phyloP scores from a whole-genome alignment of 2,888 invertebrate genomes.

The Scaptomyza caliginosa region DNA sequence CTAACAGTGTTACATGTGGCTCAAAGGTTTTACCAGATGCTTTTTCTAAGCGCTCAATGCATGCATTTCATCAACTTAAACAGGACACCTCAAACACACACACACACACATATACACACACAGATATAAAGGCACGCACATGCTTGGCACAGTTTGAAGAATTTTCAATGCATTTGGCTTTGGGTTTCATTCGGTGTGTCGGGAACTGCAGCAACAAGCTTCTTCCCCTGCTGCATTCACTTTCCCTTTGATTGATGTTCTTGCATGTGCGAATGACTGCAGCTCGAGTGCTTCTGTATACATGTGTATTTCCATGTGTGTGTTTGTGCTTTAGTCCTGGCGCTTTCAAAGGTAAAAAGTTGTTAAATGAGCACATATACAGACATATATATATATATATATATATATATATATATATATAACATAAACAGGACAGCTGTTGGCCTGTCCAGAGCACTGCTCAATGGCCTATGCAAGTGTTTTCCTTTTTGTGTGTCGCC shows the following conservation, averaged over 20 bases:
- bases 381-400: slow-evolving; percentile 4
- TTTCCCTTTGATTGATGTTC: slow-evolving; percentile 73
- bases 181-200: slow-evolving; percentile 28
- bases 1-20: slow-evolving; percentile 12
- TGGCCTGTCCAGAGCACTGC: slow-evolving; percentile 41
- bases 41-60: slow-evolving; percentile 24
- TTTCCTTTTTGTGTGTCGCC: slow-evolving; percentile 1
- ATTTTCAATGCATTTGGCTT: slow-evolving; percentile 67
- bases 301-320: neutral
- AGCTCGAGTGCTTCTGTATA: slow-evolving; percentile 27
- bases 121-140: slow-evolving; percentile 14
- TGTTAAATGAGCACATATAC: slow-evolving; percentile 48
- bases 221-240: slow-evolving; percentile 31
- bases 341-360: slow-evolving; percentile 43
- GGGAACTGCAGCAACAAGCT: slow-evolving; percentile 6
- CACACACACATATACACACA: slow-evolving; percentile 2
- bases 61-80: slow-evolving; percentile 54
- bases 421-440: slow-evolving; percentile 18
- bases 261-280: slow-evolving; percentile 57
- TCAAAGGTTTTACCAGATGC: slow-evolving; percentile 25
- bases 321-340: neutral
- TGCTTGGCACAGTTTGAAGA: slow-evolving; percentile 64
- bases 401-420: slow-evolving; percentile 1
- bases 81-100: slow-evolving; percentile 42
- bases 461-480: slow-evolving; percentile 51